Evolutionary conservation across 1,140 invertebrate species (phyloP).

Genomic region (Drosophila micromelanica): DNA sequence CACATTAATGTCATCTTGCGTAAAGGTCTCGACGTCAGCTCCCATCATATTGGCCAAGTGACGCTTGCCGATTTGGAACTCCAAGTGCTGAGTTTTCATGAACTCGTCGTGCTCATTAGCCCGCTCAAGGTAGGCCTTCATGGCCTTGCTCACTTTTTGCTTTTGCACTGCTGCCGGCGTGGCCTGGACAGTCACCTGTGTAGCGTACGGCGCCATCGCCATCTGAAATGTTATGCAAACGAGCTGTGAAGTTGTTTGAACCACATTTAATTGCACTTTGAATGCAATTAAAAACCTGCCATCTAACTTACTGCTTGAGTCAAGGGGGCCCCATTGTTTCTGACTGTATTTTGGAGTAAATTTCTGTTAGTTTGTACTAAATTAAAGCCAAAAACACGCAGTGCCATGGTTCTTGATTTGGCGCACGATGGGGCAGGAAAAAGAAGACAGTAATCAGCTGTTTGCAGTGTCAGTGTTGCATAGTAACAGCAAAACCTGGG

Average conservation of each 20-base stretch:
- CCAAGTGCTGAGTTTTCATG: slow-evolving; percentile 91
- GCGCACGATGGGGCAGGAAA: slow-evolving; percentile 22
- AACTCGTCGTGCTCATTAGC: slow-evolving; percentile 93
- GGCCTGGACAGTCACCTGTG: slow-evolving; percentile 75
- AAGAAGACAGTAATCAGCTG: slow-evolving; percentile 54
- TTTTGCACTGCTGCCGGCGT: slow-evolving; percentile 84
- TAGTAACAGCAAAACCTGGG: background rate
- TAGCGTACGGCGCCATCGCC: slow-evolving; percentile 51
- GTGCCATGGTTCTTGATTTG: slow-evolving; percentile 52
- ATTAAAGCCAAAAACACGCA: slow-evolving; percentile 79
- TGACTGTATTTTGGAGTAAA: slow-evolving; percentile 61
- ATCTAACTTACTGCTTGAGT: slow-evolving; percentile 38
- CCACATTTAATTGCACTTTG: background rate
- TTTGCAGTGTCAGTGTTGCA: slow-evolving; percentile 35
- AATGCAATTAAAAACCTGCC: background rate
- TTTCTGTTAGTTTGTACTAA: slow-evolving; percentile 76
- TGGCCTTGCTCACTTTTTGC: slow-evolving; percentile 92
- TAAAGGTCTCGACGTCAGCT: slow-evolving; percentile 93
- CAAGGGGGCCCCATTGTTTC: slow-evolving; percentile 15
- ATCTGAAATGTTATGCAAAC: slow-evolving; percentile 74
- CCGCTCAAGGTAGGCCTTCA: slow-evolving; percentile 94
- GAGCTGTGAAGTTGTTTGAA: background rate
- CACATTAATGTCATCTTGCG: slow-evolving; percentile 95
- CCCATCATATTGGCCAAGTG: slow-evolving; percentile 99
- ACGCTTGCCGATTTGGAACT: slow-evolving; percentile 96